Conservation (phyloP, 2,113 vertebrate species). For the Lucifuga dentata region DNA sequence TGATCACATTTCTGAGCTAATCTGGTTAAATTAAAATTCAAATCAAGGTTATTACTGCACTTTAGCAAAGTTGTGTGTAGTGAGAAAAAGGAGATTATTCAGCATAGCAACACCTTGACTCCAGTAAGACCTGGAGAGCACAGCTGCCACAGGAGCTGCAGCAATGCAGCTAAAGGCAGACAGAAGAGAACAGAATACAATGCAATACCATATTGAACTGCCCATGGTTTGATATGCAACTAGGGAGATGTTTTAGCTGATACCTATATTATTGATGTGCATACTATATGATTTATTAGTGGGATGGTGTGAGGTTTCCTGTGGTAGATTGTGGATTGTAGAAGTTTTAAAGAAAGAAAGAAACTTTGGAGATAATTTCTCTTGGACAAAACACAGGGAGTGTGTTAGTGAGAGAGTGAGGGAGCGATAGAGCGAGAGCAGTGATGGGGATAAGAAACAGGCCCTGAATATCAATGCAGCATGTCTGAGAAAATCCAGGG, state of each 20-base stretch:
- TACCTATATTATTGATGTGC: too few species aligned
- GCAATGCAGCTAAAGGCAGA: conserved; percentile 19
- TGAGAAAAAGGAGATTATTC: conserved; percentile 5
- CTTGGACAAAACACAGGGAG: not conserved
- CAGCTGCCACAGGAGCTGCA: conserved; percentile 10
- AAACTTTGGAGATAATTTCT: conserved; percentile 28
- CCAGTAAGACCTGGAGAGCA: conserved; percentile 5
- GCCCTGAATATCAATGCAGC: conserved; percentile 95
- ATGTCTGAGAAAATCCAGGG: conserved; percentile 85
- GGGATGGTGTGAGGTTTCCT: not conserved
- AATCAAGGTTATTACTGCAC: not conserved
- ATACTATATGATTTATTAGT: too few species aligned
- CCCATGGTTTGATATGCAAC: too few species aligned
- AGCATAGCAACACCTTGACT: conserved; percentile 13
- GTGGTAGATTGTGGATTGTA: not conserved
- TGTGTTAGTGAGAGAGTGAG: conserved; percentile 23
- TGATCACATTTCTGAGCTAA: not conserved
- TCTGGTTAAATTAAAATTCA: not conserved
- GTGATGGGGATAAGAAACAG: conserved; percentile 87
- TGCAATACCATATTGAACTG: too few species aligned
- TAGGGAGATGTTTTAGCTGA: too few species aligned
- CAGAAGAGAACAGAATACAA: not conserved
- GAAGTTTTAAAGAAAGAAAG: conserved; percentile 8
- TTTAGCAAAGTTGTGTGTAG: not conserved
- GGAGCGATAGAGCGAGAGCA: conserved; percentile 67